A percentile compares a stretch with the other conserved stretches of the same genome.
These are phyloP conservation scores for Nerophis ophidion DNA, from an alignment of 2,113 vertebrate species.

Conservation along the genomic window DNA sequence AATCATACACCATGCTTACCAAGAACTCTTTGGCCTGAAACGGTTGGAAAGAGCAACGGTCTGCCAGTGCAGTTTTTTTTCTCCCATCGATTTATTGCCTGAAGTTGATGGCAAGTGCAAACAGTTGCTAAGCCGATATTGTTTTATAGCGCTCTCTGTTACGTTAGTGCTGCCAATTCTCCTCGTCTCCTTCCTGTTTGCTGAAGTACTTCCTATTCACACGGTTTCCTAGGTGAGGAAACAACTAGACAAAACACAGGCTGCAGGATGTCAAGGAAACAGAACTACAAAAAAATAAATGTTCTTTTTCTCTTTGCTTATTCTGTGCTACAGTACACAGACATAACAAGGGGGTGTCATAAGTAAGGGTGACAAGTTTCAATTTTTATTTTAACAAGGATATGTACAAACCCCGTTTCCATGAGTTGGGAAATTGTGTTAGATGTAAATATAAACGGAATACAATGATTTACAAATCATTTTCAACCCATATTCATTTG, in stretches of 20 bases:
- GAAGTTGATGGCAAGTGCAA: constrained; percentile 38
- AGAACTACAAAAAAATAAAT: neutral
- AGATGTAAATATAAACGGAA: too few species aligned
- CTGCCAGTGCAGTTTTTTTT: neutral
- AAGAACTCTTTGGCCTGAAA: constrained; percentile 4
- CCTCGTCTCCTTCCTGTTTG: constrained; percentile 45
- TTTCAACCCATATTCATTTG: too few species aligned
- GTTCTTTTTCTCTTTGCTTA: too few species aligned
- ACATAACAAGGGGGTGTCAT: too few species aligned
- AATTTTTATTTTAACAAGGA: too few species aligned
- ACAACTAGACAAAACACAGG: constrained; percentile 20
- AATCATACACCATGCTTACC: constrained; percentile 11
- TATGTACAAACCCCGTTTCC: too few species aligned
- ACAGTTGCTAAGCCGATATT: constrained; percentile 32
- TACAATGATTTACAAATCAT: too few species aligned
- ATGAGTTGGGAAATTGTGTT: too few species aligned
- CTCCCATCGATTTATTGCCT: constrained; percentile 38
- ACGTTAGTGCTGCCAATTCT: constrained; percentile 32
- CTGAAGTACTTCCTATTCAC: constrained; percentile 27
- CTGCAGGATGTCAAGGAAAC: constrained; percentile 3
- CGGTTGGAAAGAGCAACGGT: neutral
- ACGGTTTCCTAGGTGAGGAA: constrained; percentile 46
- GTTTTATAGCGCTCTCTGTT: constrained; percentile 45
- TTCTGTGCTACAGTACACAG: too few species aligned
- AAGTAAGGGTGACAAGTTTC: too few species aligned